A percentile compares a stretch with the other conserved stretches of the same genome.
Conservation (phyloP, 1,140 invertebrate species). For the Heliconius melpomene region DNA sequence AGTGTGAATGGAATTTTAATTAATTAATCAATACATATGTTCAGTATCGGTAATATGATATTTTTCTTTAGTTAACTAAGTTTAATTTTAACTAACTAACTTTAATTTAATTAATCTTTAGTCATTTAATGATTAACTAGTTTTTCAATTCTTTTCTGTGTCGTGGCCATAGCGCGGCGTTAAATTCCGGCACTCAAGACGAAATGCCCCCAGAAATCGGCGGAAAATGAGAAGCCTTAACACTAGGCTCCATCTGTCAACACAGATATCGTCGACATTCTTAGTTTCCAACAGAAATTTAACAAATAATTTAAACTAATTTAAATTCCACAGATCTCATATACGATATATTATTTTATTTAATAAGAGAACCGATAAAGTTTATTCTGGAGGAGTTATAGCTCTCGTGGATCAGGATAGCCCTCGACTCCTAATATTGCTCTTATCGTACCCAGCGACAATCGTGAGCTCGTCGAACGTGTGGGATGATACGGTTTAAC, state of each 20-base stretch:
- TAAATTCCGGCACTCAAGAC: no score
- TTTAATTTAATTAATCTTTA: no score
- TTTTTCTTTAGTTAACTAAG: no score
- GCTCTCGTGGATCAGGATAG: constrained; percentile 77
- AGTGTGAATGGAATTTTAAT: constrained; percentile 2
- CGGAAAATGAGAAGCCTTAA: no score
- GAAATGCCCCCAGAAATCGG: no score
- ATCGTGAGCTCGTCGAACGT: constrained; percentile 65
- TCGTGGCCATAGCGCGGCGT: no score
- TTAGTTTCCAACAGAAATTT: background rate
- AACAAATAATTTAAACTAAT: background rate
- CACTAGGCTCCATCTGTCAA: no score
- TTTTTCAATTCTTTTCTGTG: no score
- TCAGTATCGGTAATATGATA: no score
- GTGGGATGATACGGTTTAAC: constrained; percentile 58
- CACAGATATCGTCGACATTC: background rate
- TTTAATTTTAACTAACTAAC: no score
- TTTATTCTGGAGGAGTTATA: constrained; percentile 76
- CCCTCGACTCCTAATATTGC: constrained; percentile 68
- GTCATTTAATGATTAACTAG: no score
- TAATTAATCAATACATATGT: background rate
- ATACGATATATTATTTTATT: constrained; percentile 36
- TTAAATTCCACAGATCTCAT: constrained; percentile 8
- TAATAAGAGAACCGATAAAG: constrained; percentile 74
- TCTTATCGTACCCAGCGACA: constrained; percentile 69